A percentile compares a stretch with the other conserved stretches of the same genome.
Evolutionary conservation across 2,797 vertebrate genomes (phyloP).

Genomic region (Podarcis lilfordi): DNA sequence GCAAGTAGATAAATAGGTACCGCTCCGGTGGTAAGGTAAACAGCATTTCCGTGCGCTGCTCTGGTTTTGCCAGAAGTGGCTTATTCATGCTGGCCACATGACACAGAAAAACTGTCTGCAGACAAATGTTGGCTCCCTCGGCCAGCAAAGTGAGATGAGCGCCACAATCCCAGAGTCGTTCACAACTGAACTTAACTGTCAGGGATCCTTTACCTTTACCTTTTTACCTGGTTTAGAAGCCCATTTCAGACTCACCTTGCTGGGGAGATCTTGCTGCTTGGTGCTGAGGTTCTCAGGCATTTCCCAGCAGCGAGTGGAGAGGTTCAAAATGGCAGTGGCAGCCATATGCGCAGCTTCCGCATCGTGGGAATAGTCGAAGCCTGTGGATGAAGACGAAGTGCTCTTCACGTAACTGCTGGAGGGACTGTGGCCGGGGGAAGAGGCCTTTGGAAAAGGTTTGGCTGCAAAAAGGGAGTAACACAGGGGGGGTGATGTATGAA

Average conservation of each 20-base stretch:
- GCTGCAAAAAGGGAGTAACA: slow-evolving; percentile 74
- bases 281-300: slow-evolving; percentile 97
- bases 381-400: slow-evolving; percentile 85
- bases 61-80: no score
- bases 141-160: no score
- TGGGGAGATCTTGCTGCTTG: slow-evolving; percentile 82
- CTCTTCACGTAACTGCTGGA: slow-evolving; percentile 87
- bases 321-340: slow-evolving; percentile 96
- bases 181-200: no score
- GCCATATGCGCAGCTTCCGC: slow-evolving; percentile 98
- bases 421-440: slow-evolving; percentile 87
- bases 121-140: no score
- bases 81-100: no score
- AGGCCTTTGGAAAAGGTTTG: slow-evolving; percentile 86
- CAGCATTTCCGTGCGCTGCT: no score
- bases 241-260: slow-evolving; percentile 78
- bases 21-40: no score
- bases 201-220: no score
- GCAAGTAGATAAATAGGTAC: no score
- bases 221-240: no score
- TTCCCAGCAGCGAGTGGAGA: slow-evolving; percentile 98
- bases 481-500: slow-evolving; percentile 36
- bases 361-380: slow-evolving; percentile 94
- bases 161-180: no score
- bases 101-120: no score